Evolutionary conservation across 2,797 vertebrate species (phyloP), one percentile per base, ranked within the genome.

Genomic region (Thunnus albacares): DNA sequence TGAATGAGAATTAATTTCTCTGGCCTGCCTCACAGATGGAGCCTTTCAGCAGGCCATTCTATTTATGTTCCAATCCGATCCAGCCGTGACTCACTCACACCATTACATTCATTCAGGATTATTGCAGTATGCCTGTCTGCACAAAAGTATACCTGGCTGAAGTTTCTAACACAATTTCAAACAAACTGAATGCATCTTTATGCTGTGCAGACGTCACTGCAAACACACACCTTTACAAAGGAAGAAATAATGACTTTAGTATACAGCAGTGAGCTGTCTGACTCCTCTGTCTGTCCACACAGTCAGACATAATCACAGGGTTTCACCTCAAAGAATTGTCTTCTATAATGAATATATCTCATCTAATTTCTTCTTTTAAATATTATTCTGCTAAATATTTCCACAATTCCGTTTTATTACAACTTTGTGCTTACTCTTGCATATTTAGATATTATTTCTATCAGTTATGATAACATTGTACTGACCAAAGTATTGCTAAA

Each of bases 21-120:
- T 12, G 28, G 61, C 71, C 71, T 57, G 55, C 75, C 67, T 68
- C 56, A 62, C 74, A 80, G 80, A 82, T 68, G 70, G 62, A 69
- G 61, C 51, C 59, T 78, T 78, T 84, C 74, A 77, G 67, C 69
- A 20, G 64, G 38, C 69, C 79, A 30, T 67, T 82, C 76, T 82
- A 71, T 86, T 84, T 90, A 66, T 71, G 77, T 59, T 81, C 57
- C 60, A 61, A 38, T 83, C 64, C 64, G 76, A 83, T 83, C 70
- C 62, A 59, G 73, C 76, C 14, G 47, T 77, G 85, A 75, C 61
- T 82, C 71, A 69, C 69, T 71, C 47, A 55, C 64, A 71, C 71
- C 41, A 72, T 73, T 79, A 60, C 79, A 79, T 69, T 80, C 71
- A 80, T 83, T 86, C 71, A 75, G 65, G 38, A 76, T 83, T 80